Evolutionary conservation across 2,113 vertebrate genomes (phyloP).

Genomic region (Tetraodon nigroviridis): DNA sequence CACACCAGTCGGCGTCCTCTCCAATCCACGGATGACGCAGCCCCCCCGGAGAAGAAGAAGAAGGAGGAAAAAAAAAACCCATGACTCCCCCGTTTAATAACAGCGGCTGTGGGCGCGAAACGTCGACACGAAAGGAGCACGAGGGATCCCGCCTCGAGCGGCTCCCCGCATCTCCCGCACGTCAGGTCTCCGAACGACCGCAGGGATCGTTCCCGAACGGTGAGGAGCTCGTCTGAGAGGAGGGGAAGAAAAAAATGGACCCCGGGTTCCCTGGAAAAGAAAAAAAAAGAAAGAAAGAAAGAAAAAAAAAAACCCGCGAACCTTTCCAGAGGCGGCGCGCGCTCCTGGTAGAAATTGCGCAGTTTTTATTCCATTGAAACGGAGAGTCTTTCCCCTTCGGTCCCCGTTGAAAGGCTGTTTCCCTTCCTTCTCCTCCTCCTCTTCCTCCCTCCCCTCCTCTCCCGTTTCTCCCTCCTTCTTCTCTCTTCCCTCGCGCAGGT

Average conservation of each 20-base stretch:
- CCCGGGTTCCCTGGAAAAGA: conserved; percentile 19
- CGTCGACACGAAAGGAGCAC: conserved; percentile 47
- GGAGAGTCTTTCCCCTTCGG: conserved; percentile 57
- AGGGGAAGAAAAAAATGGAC: conserved; percentile 14
- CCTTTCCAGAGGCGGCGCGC: conserved; percentile 16
- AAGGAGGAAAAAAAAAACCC: conserved; percentile 32
- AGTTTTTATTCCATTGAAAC: conserved; percentile 76
- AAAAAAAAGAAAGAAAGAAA: no score
- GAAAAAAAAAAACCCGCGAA: no score
- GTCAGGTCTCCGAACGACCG: conserved; percentile 48
- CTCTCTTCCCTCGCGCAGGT: conserved; percentile 68
- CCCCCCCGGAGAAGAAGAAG: no score
- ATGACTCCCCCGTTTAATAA: conserved; percentile 26
- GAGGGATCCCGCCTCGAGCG: conserved; percentile 30
- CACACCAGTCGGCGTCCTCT: conserved; percentile 41
- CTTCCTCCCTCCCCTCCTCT: conserved; percentile 27
- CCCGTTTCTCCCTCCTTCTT: conserved; percentile 37
- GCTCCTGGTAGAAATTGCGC: conserved; percentile 68
- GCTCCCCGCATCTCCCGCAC: conserved; percentile 48
- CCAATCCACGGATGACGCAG: conserved; percentile 57
- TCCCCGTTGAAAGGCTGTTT: conserved; percentile 57
- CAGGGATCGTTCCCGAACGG: conserved; percentile 25
- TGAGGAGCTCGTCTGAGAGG: background rate
- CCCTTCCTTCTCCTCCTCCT: conserved; percentile 42
- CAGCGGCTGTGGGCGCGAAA: conserved; percentile 34